phyloP scores from a whole-genome alignment of 1,140 invertebrate genomes.

The Drosophila jambulina region DNA sequence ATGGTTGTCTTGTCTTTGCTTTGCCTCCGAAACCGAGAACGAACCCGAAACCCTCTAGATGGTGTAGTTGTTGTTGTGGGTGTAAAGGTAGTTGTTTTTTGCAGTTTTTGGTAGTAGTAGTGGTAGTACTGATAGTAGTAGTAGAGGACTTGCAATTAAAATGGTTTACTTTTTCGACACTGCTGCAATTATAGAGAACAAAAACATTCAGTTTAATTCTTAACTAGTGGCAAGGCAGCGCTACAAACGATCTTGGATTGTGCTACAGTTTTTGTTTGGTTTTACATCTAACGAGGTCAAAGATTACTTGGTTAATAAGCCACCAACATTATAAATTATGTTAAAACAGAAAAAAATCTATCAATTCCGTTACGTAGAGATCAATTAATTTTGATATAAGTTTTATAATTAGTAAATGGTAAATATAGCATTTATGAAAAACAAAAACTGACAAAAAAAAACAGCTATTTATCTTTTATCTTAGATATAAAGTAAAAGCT shows the following conservation, averaged over 20 bases:
- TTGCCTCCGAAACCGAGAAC: constrained; percentile 41
- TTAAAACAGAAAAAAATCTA: not conserved
- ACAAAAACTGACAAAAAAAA: not conserved
- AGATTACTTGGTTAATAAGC: not conserved
- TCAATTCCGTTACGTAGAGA: too few relatives aligned
- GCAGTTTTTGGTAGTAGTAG: constrained; percentile 40
- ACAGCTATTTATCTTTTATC: not conserved
- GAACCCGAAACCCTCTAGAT: constrained; percentile 39
- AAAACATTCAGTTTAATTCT: constrained; percentile 68
- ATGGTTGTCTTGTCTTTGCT: constrained; percentile 4
- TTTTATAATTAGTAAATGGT: not conserved
- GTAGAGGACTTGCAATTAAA: constrained; percentile 53
- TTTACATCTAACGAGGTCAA: not conserved
- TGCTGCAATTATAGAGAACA: constrained; percentile 82
- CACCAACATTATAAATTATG: not conserved
- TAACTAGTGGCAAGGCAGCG: constrained; percentile 13
- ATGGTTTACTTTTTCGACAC: constrained; percentile 82
- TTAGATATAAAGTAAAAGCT: too few relatives aligned
- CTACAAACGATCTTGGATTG: constrained; percentile 1
- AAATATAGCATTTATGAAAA: not conserved
- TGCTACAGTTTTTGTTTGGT: not conserved
- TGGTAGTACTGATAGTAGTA: constrained; percentile 41
- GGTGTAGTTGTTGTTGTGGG: constrained; percentile 49
- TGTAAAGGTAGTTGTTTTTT: constrained; percentile 43
- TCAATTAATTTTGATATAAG: too few relatives aligned